Base-by-base conservation (phyloP, 2,113 vertebrate species). In the Indicator maculatus region DNA sequence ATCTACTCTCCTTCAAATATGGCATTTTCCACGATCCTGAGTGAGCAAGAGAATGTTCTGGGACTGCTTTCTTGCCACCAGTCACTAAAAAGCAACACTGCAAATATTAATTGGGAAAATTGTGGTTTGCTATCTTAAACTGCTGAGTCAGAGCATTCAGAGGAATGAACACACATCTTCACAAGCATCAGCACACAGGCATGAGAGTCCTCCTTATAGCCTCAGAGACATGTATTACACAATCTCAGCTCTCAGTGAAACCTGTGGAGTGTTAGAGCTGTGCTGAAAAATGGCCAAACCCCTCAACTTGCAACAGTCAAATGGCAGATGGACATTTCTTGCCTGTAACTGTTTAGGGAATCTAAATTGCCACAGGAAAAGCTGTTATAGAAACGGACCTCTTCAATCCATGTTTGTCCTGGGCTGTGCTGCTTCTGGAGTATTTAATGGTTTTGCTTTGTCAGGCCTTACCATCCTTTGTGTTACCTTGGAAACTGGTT, bases 401-500 rank as follows among this genome's bases (percentile, higher is more conserved):
- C 38, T 65, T 24, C 4, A 15, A 78, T 72, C 53, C 53, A 20
- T 3, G 4, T 44, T 58, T 56, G 60, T 39, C 64, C 85, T 80
- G 69, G 41, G 72, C 69, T 69, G 31, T 60, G 56, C 85, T 69
- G 64, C 58, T 75, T 81, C 83, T 50, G 78, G 52, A 64, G 47
- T 13, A 61, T 67, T 80, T 44, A 30, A 67, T 38, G 58, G 56
- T 30, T 86, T 90, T 91, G 64, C 78, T 92, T 44, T 50, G 80
- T n/a, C 73, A 93, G 73, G 64, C 78, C 65, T 82, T 50, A 61
- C 5, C 85, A 7, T 6, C 47, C 75, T 72, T 64, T 55, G 56
- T 1, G 75, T 95, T 96, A 71, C 90, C 93, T 53, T 94, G 88
- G 96, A 89, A 96, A 96, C 94, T 0, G 64, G 55, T 7, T 41